Evolutionary conservation across 2,888 invertebrate genomes (phyloP), one percentile per base, ranked within the genome.

Genomic region (Calliopum simillimum): DNA sequence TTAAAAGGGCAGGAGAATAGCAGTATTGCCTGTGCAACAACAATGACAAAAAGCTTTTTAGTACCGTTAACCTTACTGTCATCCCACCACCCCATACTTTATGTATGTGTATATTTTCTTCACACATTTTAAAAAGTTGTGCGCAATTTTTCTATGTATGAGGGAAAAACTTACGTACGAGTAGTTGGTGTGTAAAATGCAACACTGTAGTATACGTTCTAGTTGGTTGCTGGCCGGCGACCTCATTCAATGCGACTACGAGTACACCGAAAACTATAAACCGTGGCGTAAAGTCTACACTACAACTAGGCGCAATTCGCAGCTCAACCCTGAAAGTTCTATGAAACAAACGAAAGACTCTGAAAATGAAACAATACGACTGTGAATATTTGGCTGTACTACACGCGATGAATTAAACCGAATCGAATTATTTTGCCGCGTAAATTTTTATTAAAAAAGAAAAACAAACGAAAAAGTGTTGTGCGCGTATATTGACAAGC

Each of bases 241-340:
- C 59, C 43, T 12, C 51, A 44, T 64, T 63, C 63, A 63, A 33
- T 21, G 63, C 63, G 47, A 25, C 63, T 43, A 41, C 63, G 47
- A 25, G 49, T 43, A 41, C 51, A 64, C 41, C 8, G 21, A 33
- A 49, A 53, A 64, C 64, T 64, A 53, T 53, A 33, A 33, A 64
- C 16, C 33, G 21, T 49, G 8, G 5, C 51, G 11, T 16, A 14
- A 51, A 64, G 33, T 21, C 64, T 11, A 64, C 33, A 62, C 46
- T 21, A 46, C 19, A 16, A 51, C 19, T 19, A 53, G 41, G 19
- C 43, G 33, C 65, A 56, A 47, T 58, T 66, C 58, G 46, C 12
- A 16, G 14, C 13, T 14, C 43, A 25, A 33, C n/a, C 25, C 16
- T 49, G 58, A 12, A 21, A 12, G 21, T 58, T 19, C 33, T 51